Evolutionary conservation across 2,113 vertebrate species (phyloP).

Genomic region (Channa argus): DNA sequence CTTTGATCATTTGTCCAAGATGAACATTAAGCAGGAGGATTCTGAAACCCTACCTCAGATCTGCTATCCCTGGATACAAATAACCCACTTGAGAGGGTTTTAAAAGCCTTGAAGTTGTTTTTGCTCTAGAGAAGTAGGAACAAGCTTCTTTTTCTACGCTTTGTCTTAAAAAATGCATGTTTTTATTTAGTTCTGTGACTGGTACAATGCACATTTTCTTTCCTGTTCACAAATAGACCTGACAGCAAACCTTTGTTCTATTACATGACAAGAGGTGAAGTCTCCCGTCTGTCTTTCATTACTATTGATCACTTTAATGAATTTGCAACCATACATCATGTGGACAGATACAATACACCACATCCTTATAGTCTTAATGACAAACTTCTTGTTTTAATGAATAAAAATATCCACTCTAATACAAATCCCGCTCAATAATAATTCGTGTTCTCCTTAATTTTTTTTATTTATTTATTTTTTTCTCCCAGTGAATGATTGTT

Average conservation of each 20-base stretch:
- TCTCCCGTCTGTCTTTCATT: no score
- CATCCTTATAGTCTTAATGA: not conserved
- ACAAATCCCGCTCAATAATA: no score
- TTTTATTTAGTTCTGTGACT: not conserved
- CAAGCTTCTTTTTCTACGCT: no score
- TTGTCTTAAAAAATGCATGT: not conserved
- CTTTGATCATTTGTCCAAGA: not conserved
- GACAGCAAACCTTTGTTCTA: no score
- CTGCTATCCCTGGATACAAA: not conserved
- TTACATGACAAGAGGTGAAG: no score
- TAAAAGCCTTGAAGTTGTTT: slow-evolving; percentile 8
- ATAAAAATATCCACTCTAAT: no score
- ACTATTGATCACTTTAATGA: no score
- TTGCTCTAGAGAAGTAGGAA: not conserved
- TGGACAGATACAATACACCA: no score
- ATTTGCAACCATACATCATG: no score
- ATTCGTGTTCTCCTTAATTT: no score
- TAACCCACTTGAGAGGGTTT: not conserved
- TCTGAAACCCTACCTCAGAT: not conserved
- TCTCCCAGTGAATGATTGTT: slow-evolving; percentile 9
- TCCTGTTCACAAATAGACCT: not conserved
- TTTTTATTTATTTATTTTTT: no score
- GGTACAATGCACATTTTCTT: not conserved
- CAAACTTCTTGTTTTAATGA: not conserved
- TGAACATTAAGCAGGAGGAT: slow-evolving; percentile 6